These are phyloP conservation scores for Ylistrum balloti DNA, from an alignment of 1,140 invertebrate genomes.

Conservation along the genomic window DNA sequence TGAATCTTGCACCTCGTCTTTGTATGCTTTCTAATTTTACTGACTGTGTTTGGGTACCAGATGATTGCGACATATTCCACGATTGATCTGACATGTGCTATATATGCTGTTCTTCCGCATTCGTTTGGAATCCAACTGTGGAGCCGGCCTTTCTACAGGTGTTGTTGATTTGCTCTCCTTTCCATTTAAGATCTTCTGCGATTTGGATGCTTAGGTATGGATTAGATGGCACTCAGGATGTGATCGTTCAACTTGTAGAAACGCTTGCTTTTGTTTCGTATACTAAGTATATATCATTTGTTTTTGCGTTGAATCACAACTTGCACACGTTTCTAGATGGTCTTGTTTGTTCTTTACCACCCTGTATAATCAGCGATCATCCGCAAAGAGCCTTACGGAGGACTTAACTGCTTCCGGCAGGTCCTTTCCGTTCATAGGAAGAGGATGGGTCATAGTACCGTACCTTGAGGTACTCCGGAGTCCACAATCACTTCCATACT, in stretches of 20 bases:
- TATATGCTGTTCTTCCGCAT: background rate
- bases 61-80: constrained; percentile 56
- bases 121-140: constrained; percentile 45
- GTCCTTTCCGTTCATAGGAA: constrained; percentile 52
- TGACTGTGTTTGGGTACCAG: constrained; percentile 45
- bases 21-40: constrained; percentile 53
- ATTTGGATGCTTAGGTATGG: constrained; percentile 60
- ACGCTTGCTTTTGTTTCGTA: constrained; percentile 41
- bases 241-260: constrained; percentile 55
- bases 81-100: background rate
- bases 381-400: constrained; percentile 56
- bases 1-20: constrained; percentile 53
- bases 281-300: constrained; percentile 58
- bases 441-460: constrained; percentile 49
- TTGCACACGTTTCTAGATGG: constrained; percentile 59
- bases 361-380: constrained; percentile 61
- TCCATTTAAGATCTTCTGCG: constrained; percentile 61
- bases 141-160: constrained; percentile 46
- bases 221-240: constrained; percentile 54
- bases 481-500: too few species aligned
- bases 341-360: constrained; percentile 45
- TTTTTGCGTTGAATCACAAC: constrained; percentile 61
- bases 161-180: constrained; percentile 52
- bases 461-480: constrained; percentile 57
- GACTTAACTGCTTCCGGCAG: constrained; percentile 59